Percentiles rank a stretch among this genome's conserved stretches.
Conservation (phyloP, 2,888 invertebrate genomes). For the Nectonema munidae region DNA sequence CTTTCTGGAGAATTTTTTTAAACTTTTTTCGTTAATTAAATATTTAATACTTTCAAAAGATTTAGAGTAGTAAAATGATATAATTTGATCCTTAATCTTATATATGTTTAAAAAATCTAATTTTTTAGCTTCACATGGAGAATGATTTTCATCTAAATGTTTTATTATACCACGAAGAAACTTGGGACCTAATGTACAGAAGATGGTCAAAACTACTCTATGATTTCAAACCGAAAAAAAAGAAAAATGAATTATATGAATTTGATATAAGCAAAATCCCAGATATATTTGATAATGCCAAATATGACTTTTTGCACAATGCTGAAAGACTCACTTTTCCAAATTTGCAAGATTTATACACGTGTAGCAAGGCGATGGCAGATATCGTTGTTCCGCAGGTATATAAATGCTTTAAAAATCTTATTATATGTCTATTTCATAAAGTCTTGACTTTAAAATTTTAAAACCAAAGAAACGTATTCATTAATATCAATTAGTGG, state of each 20-base stretch:
- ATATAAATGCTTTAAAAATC: constrained; percentile 15
- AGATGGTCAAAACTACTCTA: constrained; percentile 92
- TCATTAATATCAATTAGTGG: background rate
- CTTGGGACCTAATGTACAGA: constrained; percentile 86
- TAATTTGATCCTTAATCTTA: no score
- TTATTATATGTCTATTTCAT: background rate
- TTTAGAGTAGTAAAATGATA: no score
- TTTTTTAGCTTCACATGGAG: no score
- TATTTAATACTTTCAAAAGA: no score
- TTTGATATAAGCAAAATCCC: constrained; percentile 97
- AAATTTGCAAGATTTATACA: constrained; percentile 31
- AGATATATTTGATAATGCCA: constrained; percentile 95
- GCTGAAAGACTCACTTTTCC: constrained; percentile 37
- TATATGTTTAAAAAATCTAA: no score
- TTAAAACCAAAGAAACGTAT: background rate
- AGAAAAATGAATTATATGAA: constrained; percentile 37
- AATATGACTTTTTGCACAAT: constrained; percentile 83
- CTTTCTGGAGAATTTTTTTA: no score
- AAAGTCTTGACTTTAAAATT: background rate
- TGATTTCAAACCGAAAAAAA: constrained; percentile 46
- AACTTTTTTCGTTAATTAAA: no score
- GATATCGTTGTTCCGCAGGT: constrained; percentile 95
- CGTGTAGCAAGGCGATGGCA: constrained; percentile 74
- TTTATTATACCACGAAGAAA: constrained; percentile 85
- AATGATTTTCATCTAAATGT: no score